Conservation (phyloP, 2,797 vertebrate genomes). For the Poecile montanus region DNA sequence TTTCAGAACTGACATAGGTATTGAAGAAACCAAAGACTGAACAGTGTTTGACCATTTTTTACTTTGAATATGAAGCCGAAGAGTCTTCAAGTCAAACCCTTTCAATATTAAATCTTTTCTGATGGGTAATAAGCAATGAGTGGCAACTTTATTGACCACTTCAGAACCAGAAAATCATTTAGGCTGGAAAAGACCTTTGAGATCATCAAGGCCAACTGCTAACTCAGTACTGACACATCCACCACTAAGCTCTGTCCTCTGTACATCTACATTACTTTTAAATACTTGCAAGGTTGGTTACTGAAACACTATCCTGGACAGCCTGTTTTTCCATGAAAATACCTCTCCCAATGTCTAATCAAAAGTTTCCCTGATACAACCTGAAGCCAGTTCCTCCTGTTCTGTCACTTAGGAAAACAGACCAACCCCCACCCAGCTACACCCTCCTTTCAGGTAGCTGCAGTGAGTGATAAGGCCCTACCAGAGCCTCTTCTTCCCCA, state of each 20-base stretch:
- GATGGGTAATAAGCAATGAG: not conserved
- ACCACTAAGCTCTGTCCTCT: not conserved
- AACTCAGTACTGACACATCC: not conserved
- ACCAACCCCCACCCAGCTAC: not conserved
- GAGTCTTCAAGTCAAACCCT: not conserved
- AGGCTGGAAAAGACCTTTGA: not conserved
- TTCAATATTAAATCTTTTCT: not conserved
- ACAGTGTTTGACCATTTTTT: not conserved
- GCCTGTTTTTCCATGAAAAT: not conserved
- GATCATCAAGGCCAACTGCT: not conserved
- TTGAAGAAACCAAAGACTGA: not conserved
- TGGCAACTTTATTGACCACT: not conserved
- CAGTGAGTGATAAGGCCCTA: not conserved
- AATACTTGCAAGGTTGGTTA: not conserved
- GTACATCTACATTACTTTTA: not conserved
- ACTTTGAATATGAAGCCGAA: not conserved
- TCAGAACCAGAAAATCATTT: not conserved
- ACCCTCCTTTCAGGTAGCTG: not conserved
- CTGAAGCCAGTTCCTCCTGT: not conserved
- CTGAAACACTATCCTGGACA: not conserved
- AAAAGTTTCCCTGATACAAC: not conserved
- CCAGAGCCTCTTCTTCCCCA: not conserved
- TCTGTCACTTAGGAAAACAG: not conserved
- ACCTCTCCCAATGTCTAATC: accelerated
- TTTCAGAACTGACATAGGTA: not conserved